These are phyloP conservation scores for Meiosimyza decipiens DNA, from an alignment of 2,888 invertebrate species.

Conservation along the genomic window DNA sequence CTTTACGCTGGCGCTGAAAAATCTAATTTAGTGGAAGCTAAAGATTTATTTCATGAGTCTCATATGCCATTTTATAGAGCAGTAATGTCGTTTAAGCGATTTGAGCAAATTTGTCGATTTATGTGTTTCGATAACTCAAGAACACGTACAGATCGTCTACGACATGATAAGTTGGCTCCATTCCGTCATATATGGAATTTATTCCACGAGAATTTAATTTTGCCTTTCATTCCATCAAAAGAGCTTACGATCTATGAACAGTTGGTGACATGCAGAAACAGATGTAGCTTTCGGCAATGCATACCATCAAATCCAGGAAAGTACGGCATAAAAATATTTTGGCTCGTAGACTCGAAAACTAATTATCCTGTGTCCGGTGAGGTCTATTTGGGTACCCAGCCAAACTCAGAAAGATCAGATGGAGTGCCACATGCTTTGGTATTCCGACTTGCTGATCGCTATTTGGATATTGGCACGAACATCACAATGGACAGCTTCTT, in stretches of 20 bases:
- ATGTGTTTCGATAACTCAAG: conserved; percentile 37
- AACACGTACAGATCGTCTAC: conserved; percentile 33
- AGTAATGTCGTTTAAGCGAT: conserved; percentile 34
- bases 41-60: conserved; percentile 26
- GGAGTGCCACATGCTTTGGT: too few species aligned
- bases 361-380: conserved; percentile 33
- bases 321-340: conserved; percentile 53
- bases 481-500: conserved; percentile 38
- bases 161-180: conserved; percentile 36
- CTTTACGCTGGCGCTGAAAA: conserved; percentile 32
- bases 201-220: conserved; percentile 29
- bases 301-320: conserved; percentile 54
- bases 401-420: conserved; percentile 12
- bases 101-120: conserved; percentile 33
- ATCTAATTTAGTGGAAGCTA: conserved; percentile 30
- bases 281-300: conserved; percentile 44
- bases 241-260: conserved; percentile 51
- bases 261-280: conserved; percentile 50
- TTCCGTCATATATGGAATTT: conserved; percentile 30
- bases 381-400: conserved; percentile 35
- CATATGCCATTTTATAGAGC: conserved; percentile 36
- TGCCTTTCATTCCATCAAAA: conserved; percentile 19
- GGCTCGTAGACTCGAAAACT: conserved; percentile 39
- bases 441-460: too few species aligned
- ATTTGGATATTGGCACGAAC: not conserved